A percentile compares a stretch with the other conserved stretches of the same genome.
phyloP scores from a whole-genome alignment of 2,113 vertebrate genomes.

The Symphodus melops region DNA sequence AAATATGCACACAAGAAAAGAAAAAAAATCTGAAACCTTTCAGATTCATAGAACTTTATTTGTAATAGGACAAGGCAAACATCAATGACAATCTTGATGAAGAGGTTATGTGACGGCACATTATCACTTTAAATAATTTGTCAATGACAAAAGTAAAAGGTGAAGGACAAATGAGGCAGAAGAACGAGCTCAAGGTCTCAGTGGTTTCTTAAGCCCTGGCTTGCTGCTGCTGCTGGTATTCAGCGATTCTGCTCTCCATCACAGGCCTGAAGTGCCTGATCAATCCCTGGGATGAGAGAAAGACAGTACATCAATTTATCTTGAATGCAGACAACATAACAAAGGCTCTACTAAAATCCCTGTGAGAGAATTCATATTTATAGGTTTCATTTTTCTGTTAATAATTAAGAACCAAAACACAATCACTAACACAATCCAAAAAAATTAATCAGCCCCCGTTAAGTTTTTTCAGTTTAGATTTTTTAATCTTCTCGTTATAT shows the following conservation, averaged over 20 bases:
- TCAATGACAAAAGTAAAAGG: slow-evolving; percentile 30
- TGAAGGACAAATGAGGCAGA: slow-evolving; percentile 10
- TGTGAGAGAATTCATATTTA: background rate
- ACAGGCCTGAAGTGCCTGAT: slow-evolving; percentile 86
- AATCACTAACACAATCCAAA: too few relatives aligned
- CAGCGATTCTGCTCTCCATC: slow-evolving; percentile 82
- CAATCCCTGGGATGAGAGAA: slow-evolving; percentile 72
- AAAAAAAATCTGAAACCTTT: background rate
- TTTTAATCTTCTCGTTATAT: too few relatives aligned
- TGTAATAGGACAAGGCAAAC: slow-evolving; percentile 51
- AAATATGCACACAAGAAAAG: background rate
- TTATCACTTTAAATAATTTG: slow-evolving; percentile 75
- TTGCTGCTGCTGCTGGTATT: slow-evolving; percentile 76
- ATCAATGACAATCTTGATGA: slow-evolving; percentile 45
- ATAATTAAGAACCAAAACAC: too few relatives aligned
- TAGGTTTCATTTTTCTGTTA: too few relatives aligned
- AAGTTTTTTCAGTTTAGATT: too few relatives aligned
- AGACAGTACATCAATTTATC: background rate
- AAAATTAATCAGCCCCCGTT: too few relatives aligned
- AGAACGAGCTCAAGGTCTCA: background rate
- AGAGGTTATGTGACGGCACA: slow-evolving; percentile 34
- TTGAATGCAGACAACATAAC: background rate
- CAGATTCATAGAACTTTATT: slow-evolving; percentile 77
- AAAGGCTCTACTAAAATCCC: background rate
- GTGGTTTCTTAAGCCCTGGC: slow-evolving; percentile 68